These are phyloP conservation scores for Drosophila arawakana DNA, from an alignment of 1,140 invertebrate genomes.

Conservation along the genomic window DNA sequence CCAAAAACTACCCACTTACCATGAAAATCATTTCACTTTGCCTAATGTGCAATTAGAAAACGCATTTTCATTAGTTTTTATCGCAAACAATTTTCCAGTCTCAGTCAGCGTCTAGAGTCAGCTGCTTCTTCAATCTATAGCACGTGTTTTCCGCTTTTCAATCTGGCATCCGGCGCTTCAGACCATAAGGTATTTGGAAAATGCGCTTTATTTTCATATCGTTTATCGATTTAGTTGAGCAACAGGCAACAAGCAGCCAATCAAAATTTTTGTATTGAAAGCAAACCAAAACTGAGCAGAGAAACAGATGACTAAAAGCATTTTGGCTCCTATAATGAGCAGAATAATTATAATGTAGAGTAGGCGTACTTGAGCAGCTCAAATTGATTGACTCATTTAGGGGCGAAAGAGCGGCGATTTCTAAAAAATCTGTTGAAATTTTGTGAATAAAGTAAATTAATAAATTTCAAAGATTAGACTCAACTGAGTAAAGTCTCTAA, in stretches of 20 bases:
- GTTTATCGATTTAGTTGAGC: conserved; percentile 26
- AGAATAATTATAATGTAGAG: conserved; percentile 27
- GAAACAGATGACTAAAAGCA: conserved; percentile 76
- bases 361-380: conserved; percentile 4
- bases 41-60: conserved; percentile 84
- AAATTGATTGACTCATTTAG: conserved; percentile 23
- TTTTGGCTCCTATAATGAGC: conserved; percentile 63
- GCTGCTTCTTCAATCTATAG: conserved; percentile 38
- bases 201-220: conserved; percentile 64
- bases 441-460: neutral
- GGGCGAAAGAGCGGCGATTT: neutral
- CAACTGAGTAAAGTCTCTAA: too few relatives aligned
- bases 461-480: too few relatives aligned
- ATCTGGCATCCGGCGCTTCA: conserved; percentile 37
- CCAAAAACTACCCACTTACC: conserved; percentile 52
- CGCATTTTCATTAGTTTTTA: conserved; percentile 84
- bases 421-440: neutral
- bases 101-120: conserved; percentile 28
- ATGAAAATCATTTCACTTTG: conserved; percentile 76
- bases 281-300: neutral
- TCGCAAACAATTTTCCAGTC: conserved; percentile 67
- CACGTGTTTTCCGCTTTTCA: conserved; percentile 57
- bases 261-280: conserved; percentile 23
- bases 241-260: neutral
- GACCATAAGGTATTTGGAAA: conserved; percentile 37